phyloP scores from a whole-genome alignment of 1,140 invertebrate species.

The Zophobas atratus region DNA sequence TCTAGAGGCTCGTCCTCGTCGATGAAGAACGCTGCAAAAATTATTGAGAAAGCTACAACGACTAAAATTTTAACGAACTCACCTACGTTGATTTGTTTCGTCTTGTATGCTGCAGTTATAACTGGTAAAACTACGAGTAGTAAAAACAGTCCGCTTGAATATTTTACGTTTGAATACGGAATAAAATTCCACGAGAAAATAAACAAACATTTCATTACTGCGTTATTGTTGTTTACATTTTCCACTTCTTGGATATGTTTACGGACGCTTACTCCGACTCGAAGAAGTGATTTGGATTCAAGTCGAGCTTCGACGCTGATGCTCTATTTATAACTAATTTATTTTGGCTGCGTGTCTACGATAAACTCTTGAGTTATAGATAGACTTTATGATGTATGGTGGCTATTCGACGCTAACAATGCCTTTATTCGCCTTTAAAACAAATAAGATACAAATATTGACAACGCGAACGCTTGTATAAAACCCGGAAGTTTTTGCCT shows the following conservation, averaged over 20 bases:
- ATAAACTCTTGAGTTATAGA: neutral
- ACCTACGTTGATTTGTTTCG: slow-evolving; percentile 2
- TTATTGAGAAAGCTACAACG: neutral
- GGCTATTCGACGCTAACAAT: too few relatives aligned
- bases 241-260: neutral
- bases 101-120: too few relatives aligned
- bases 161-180: too few relatives aligned
- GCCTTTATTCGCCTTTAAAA: neutral
- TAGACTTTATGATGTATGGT: slow-evolving; percentile 1
- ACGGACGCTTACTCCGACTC: slow-evolving; percentile 5
- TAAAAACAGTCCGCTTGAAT: too few relatives aligned
- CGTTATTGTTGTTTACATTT: neutral
- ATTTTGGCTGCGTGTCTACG: slow-evolving; percentile 5
- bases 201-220: too few relatives aligned
- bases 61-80: neutral
- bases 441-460: neutral
- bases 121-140: neutral
- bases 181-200: too few relatives aligned
- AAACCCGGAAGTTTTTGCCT: too few relatives aligned
- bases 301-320: neutral
- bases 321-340: slow-evolving; percentile 27
- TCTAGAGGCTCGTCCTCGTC: slow-evolving; percentile 6
- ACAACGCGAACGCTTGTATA: too few relatives aligned
- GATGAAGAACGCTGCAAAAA: slow-evolving; percentile 36
- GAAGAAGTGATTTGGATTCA: slow-evolving; percentile 12